Conservation (phyloP, 2,113 vertebrate genomes). For the Prunella fulvescens region DNA sequence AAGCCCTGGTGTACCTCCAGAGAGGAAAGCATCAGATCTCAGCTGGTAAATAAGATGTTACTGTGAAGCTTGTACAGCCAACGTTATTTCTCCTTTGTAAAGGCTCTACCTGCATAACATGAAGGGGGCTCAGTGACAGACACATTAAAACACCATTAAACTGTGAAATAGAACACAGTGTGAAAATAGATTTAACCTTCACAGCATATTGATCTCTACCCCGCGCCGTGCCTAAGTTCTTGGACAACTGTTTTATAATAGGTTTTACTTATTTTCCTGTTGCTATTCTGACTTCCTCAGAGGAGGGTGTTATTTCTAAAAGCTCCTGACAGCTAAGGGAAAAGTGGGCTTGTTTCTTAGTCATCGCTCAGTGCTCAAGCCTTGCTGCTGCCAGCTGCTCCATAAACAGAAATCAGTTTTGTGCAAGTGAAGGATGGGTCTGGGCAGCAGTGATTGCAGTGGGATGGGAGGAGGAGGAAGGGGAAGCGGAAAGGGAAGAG, state of each 20-base stretch:
- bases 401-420: constrained; percentile 69
- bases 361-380: constrained; percentile 54
- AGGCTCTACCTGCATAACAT: constrained; percentile 76
- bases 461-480: constrained; percentile 42
- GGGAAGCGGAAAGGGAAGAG: constrained; percentile 32
- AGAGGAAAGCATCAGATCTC: constrained; percentile 63
- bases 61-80: constrained; percentile 66
- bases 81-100: constrained; percentile 69
- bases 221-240: constrained; percentile 73
- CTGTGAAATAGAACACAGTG: constrained; percentile 87
- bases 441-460: constrained; percentile 51
- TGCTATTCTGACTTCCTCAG: constrained; percentile 79
- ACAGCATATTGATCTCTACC: constrained; percentile 78
- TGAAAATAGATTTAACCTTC: constrained; percentile 90
- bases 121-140: constrained; percentile 82
- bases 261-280: constrained; percentile 83
- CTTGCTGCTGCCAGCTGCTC: constrained; percentile 63
- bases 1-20: background rate
- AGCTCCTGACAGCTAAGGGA: constrained; percentile 76
- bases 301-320: constrained; percentile 78
- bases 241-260: constrained; percentile 85
- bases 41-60: constrained; percentile 80
- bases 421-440: constrained; percentile 55
- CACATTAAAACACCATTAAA: constrained; percentile 90
- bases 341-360: constrained; percentile 63